These are phyloP conservation scores for Sminthurides bifidus DNA, from an alignment of 1,140 invertebrate genomes.

Conservation along the genomic window DNA sequence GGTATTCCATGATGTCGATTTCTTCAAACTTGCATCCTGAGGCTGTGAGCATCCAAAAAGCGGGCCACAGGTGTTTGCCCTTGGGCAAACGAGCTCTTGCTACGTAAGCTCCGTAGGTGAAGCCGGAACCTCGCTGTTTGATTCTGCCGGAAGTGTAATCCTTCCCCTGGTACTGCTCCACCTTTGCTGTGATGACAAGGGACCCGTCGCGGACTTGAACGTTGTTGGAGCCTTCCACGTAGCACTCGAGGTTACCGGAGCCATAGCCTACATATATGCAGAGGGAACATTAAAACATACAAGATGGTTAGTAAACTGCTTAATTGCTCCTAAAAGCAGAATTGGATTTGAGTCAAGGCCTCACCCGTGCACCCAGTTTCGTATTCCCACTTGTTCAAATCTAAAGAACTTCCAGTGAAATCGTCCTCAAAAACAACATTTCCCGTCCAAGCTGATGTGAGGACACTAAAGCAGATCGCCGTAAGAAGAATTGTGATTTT, in stretches of 20 bases:
- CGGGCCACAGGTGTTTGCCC: constrained; percentile 29
- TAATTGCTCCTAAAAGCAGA: constrained; percentile 2
- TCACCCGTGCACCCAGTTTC: constrained; percentile 17
- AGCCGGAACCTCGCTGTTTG: constrained; percentile 5
- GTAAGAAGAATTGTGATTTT: too few species aligned
- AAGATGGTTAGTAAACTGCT: background rate
- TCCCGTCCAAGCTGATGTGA: too few species aligned
- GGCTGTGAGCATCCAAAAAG: constrained; percentile 13
- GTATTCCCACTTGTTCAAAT: constrained; percentile 28
- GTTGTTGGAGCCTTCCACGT: constrained; percentile 11
- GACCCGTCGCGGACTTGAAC: constrained; percentile 17
- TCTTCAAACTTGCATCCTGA: constrained; percentile 22
- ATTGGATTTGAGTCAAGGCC: constrained; percentile 3
- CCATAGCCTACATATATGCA: constrained; percentile 3
- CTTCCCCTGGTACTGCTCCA: constrained; percentile 6
- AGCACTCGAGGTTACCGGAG: constrained; percentile 16
- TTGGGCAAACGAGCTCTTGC: constrained; percentile 14
- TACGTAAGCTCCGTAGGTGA: constrained; percentile 24
- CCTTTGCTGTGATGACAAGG: constrained; percentile 14
- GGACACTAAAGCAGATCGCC: too few species aligned
- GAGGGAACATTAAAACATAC: background rate
- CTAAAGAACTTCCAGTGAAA: constrained; percentile 24
- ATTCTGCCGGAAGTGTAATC: constrained; percentile 29
- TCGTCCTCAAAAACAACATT: constrained; percentile 30
- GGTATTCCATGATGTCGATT: constrained; percentile 26